These are phyloP conservation scores for Parnassius orleans DNA, from an alignment of 2,888 invertebrate genomes.

Conservation along the genomic window DNA sequence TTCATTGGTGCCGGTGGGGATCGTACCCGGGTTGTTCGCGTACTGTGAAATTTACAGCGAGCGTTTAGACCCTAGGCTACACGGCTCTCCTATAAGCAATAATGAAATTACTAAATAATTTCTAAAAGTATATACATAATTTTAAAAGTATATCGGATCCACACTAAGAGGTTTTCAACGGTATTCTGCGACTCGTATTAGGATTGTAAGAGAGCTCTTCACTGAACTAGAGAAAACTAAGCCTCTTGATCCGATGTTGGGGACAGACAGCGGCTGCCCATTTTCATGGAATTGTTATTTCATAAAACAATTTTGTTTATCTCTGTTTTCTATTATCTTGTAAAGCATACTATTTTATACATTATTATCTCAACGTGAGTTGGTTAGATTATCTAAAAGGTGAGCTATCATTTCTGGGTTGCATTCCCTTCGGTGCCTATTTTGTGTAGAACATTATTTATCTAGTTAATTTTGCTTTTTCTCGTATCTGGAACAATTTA, in stretches of 20 bases:
- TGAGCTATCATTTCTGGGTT: too few species aligned
- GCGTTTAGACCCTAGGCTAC: too few species aligned
- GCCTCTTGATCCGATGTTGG: slow-evolving; percentile 38
- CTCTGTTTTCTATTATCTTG: neutral
- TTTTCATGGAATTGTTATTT: slow-evolving; percentile 17
- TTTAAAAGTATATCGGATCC: slow-evolving; percentile 1
- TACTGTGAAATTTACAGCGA: too few species aligned
- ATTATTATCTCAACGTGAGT: neutral
- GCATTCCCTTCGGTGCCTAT: too few species aligned
- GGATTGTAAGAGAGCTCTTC: slow-evolving; percentile 34
- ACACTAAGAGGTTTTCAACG: slow-evolving; percentile 13
- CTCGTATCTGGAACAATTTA: too few species aligned
- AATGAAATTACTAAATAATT: neutral
- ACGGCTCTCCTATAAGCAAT: neutral
- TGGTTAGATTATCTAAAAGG: neutral
- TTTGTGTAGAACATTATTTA: too few species aligned
- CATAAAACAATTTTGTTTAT: slow-evolving; percentile 4
- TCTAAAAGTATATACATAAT: too few species aligned
- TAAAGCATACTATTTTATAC: neutral
- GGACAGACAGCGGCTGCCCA: slow-evolving; percentile 28
- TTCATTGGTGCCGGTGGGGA: too few species aligned
- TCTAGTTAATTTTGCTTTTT: too few species aligned
- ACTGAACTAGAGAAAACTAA: slow-evolving; percentile 37
- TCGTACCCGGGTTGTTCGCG: too few species aligned
- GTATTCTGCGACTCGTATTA: slow-evolving; percentile 33